Conservation (phyloP, 2,113 vertebrate genomes). For the Plectropomus leopardus region DNA sequence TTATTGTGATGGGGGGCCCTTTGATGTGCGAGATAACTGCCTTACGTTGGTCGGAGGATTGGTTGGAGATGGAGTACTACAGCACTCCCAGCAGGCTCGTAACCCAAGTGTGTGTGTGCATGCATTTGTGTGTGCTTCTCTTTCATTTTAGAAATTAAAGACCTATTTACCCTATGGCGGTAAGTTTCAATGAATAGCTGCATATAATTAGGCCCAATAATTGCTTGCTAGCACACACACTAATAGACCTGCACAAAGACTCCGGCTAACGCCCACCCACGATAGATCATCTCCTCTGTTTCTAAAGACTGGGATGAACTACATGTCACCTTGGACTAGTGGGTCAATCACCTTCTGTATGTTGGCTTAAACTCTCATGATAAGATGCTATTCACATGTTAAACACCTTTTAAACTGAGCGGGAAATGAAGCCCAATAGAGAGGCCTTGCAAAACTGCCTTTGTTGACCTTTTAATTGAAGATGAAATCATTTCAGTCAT, state of each 20-base stretch:
- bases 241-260: conserved; percentile 31
- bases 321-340: conserved; percentile 7
- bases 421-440: neutral
- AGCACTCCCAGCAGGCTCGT: conserved; percentile 48
- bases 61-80: conserved; percentile 29
- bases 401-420: neutral
- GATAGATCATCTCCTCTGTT: conserved; percentile 7
- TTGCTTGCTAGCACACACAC: conserved; percentile 29
- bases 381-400: neutral
- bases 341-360: neutral
- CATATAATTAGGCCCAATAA: conserved; percentile 74
- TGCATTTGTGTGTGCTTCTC: conserved; percentile 16
- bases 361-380: conserved; percentile 1
- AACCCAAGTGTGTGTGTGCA: conserved; percentile 4
- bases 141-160: conserved; percentile 52
- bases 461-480: neutral
- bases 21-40: conserved; percentile 45
- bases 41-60: conserved; percentile 18
- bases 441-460: neutral
- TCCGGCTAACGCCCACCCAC: neutral
- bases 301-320: conserved; percentile 20
- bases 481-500: neutral
- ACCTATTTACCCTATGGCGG: conserved; percentile 54
- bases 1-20: conserved; percentile 22
- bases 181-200: conserved; percentile 66